Evolutionary conservation across 2,113 vertebrate species (phyloP).

Genomic region (Siniperca chuatsi): DNA sequence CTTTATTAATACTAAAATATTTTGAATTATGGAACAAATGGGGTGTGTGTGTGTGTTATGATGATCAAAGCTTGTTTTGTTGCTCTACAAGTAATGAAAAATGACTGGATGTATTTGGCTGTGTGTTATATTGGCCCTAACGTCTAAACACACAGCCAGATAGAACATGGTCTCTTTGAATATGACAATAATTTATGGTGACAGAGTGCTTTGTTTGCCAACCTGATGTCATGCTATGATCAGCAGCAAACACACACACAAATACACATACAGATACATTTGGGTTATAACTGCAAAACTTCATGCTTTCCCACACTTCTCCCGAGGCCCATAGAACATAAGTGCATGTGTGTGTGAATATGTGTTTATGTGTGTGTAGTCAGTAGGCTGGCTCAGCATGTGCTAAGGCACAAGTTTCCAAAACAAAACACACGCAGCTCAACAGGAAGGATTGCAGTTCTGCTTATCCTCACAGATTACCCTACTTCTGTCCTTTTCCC

Average conservation of each 20-base stretch:
- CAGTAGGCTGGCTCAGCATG: conserved; percentile 61
- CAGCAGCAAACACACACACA: background rate
- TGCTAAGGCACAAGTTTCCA: conserved; percentile 67
- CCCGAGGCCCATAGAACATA: background rate
- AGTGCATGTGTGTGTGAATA: background rate
- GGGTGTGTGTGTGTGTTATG: too few species aligned
- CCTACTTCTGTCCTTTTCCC: conserved; percentile 50
- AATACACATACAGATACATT: background rate
- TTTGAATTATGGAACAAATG: too few species aligned
- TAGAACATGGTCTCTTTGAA: background rate
- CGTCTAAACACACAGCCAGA: background rate
- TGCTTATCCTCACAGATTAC: conserved; percentile 62
- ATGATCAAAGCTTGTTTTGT: background rate
- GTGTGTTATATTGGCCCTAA: background rate
- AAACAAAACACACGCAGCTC: conserved; percentile 59
- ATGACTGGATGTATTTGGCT: background rate
- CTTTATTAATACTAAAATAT: too few species aligned
- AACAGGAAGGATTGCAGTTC: conserved; percentile 43
- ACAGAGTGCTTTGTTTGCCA: conserved; percentile 8
- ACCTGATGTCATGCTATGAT: background rate
- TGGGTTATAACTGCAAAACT: background rate
- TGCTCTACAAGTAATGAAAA: background rate
- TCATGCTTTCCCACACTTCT: conserved; percentile 44
- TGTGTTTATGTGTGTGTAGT: background rate
- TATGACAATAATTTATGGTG: background rate